These are phyloP conservation scores for Agapetus fuscipes DNA, from an alignment of 2,888 invertebrate genomes.

Conservation along the genomic window DNA sequence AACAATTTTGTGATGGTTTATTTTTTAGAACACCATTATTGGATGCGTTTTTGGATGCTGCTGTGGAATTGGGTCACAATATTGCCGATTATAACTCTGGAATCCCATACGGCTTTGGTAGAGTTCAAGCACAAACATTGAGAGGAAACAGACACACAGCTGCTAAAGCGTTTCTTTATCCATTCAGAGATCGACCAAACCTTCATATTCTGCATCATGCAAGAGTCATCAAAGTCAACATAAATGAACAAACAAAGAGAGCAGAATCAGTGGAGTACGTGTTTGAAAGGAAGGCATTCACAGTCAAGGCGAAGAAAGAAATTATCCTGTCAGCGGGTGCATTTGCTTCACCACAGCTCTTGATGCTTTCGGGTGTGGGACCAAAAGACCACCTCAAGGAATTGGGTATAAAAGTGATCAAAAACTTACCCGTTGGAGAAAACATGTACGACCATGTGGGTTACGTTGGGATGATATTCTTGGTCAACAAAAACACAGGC, in stretches of 20 bases:
- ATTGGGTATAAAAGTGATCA: conserved; percentile 47
- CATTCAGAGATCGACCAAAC: conserved; percentile 50
- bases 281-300: conserved; percentile 37
- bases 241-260: conserved; percentile 49
- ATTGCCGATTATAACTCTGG: conserved; percentile 61
- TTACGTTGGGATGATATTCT: conserved; percentile 40
- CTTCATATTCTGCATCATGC: conserved; percentile 56
- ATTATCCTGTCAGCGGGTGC: conserved; percentile 80
- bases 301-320: conserved; percentile 59
- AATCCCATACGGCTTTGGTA: conserved; percentile 53
- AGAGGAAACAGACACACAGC: conserved; percentile 56
- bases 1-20: too few relatives aligned
- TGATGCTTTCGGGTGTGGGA: conserved; percentile 76
- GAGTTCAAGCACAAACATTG: conserved; percentile 51
- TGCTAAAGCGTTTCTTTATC: conserved; percentile 54
- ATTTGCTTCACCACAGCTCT: conserved; percentile 79
- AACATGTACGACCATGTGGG: conserved; percentile 54
- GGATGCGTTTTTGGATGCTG: conserved; percentile 50
- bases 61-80: conserved; percentile 53
- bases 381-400: conserved; percentile 43
- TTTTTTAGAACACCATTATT: conserved; percentile 25
- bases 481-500: conserved; percentile 37
- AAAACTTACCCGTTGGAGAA: conserved; percentile 58
- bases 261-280: conserved; percentile 61
- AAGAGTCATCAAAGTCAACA: conserved; percentile 55